Evolutionary conservation across 2,113 vertebrate species (phyloP), one percentile per base, ranked within the genome.

Genomic region (Mastomys natalensis): DNA sequence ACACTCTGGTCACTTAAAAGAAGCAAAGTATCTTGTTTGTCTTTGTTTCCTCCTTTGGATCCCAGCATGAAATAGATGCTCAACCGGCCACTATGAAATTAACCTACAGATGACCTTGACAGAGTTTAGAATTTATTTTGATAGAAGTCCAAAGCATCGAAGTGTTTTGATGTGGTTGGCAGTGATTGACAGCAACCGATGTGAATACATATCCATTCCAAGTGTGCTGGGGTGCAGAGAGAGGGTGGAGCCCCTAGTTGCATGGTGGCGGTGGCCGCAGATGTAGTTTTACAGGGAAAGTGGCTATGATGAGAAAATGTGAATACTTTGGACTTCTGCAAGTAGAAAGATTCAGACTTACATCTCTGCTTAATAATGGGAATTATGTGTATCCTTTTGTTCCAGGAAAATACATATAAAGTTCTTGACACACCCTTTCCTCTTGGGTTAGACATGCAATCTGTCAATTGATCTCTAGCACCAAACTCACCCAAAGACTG

Each of bases 21-120:
- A 81, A 88, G 45, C n/a, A 60, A 90, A 94, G 19, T 77, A 72
- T 78, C 43, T 77, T 85, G 37, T 53, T 92, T 37, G 66, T 76
- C 76, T 77, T 80, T 76, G 34, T 87, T 74, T 91, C 60, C 64
- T 87, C 77, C 48, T 60, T 87, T n/a, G 15, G 45, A 89, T 26
- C 16, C 37, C 77, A 78, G 66, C 22, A 24, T 4, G 9, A 40
- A 77, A 82, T n/a, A 95, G 88, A 22, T 89, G 64, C 76, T 89
- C 89, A 60, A 4, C 11, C 43, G 72, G n/a, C 34, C 66, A 26
- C 37, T 73, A 15, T 22, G 51, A 37, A 53, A 55, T 53, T 80
- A 80, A 76, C 29, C 53, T 84, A 37, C 55, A 64, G 1, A 0
- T 77, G 77, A 93, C 4, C 48, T 81, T 87, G 22, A 80, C 58